A percentile compares a stretch with the other conserved stretches of the same genome.
phyloP scores from a whole-genome alignment of 1,140 invertebrate genomes.

The Tetraneura akinire region DNA sequence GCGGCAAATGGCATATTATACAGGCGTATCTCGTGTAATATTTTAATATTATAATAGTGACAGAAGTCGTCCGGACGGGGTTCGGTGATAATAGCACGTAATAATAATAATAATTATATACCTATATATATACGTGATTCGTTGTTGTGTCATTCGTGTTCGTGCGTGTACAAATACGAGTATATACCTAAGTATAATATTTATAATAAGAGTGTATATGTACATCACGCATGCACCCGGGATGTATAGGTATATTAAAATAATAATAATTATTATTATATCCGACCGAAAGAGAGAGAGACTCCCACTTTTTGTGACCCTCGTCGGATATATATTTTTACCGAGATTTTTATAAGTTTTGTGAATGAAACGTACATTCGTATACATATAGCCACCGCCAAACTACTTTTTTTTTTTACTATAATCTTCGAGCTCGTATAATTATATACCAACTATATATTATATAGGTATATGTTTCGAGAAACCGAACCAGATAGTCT shows the following conservation, averaged over 20 bases:
- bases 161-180: neutral
- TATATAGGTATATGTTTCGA: too few relatives aligned
- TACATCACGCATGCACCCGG: too few relatives aligned
- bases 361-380: slow-evolving; percentile 35
- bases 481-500: neutral
- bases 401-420: neutral
- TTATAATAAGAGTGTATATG: neutral
- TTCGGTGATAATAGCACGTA: neutral
- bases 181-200: neutral
- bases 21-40: too few relatives aligned
- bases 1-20: neutral
- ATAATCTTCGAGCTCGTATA: neutral
- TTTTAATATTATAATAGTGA: too few relatives aligned
- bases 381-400: slow-evolving; percentile 21
- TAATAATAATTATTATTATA: neutral
- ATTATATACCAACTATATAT: too few relatives aligned
- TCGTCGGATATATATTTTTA: slow-evolving; percentile 5
- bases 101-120: neutral
- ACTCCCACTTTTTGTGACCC: neutral
- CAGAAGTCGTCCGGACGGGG: slow-evolving; percentile 21
- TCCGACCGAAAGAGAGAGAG: neutral
- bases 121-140: neutral
- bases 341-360: slow-evolving; percentile 23
- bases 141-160: slow-evolving; percentile 16
- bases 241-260: too few relatives aligned